Evolutionary conservation across 2,113 vertebrate genomes (phyloP), one percentile per base, ranked within the genome.

Genomic region (Grammomys dolichurus): DNA sequence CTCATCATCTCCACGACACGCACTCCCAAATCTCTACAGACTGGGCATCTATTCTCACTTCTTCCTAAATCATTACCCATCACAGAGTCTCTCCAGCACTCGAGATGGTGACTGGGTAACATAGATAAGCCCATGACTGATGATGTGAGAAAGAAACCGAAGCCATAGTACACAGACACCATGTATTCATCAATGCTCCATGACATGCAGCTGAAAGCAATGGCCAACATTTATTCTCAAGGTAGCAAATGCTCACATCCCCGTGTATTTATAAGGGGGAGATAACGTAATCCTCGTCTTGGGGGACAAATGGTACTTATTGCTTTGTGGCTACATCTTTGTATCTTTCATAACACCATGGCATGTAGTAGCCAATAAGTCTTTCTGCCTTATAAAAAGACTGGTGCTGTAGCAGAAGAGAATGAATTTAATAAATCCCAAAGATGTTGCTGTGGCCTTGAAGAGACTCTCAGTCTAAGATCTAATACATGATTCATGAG

Each of bases 21-120:
- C 80, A 95, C 67, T 85, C 88, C 54, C 9, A 36, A 77, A 91
- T 96, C 93, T 75, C 65, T 67, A 73, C 78, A 87, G 96, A 97
- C 98, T 89, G 97, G 95, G 96, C 95, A 97, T 63, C 95, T 87
- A 72, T 97, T 98, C 96, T 96, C 95, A 54, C 88, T 97, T 97
- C 97, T 97, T 98, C 82, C 89, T 95, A 93, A 96, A 95, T 97
- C 93, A 92, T 92, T 81, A 48, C 81, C 77, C 84, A 75, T 28
- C 67, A 5, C 16, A 48, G 81, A 82, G 73, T 80, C 89, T 80
- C 90, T 84, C 28, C 36, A 43, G 7, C 26, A 80, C 96, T 97
- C 93, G 87, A 95, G 97, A 96, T 28, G 93, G 95, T 93, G 77
- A 72, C 91, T 46, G 84, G 54, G 26, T 77, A 88, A 91, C 60